Evolutionary conservation across 1,140 invertebrate species (phyloP).

Genomic region (Lordiphosa collinella): DNA sequence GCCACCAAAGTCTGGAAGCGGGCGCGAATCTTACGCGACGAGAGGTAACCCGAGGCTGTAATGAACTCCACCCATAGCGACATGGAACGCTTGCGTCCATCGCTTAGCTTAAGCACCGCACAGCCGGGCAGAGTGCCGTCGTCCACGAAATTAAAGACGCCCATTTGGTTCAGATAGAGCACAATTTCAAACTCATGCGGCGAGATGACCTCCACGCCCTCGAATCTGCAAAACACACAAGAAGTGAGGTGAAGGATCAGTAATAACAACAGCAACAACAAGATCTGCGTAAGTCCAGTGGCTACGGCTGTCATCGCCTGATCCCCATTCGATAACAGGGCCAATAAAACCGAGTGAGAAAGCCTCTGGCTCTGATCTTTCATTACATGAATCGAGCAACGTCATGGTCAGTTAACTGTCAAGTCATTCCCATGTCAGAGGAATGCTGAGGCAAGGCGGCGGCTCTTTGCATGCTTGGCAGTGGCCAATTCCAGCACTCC

Average conservation of each 20-base stretch:
- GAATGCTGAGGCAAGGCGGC: background rate
- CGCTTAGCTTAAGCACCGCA: constrained; percentile 96
- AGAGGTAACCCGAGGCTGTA: constrained; percentile 96
- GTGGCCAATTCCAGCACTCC: too few species aligned
- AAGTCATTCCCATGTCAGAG: constrained; percentile 45
- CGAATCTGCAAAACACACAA: constrained; percentile 82
- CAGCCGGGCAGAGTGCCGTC: constrained; percentile 97
- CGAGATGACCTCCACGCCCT: constrained; percentile 93
- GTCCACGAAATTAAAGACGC: constrained; percentile 98
- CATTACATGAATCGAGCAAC: constrained; percentile 39
- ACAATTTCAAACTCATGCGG: constrained; percentile 96
- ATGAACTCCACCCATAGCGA: constrained; percentile 99
- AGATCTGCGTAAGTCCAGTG: constrained; percentile 42
- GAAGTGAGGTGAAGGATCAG: background rate
- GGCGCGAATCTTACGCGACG: constrained; percentile 95
- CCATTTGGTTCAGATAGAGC: constrained; percentile 98
- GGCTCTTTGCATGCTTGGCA: too few species aligned
- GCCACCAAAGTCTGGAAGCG: constrained; percentile 96
- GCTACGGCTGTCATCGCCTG: constrained; percentile 37
- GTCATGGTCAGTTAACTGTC: constrained; percentile 44
- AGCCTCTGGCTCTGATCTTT: background rate
- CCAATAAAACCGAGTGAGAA: background rate
- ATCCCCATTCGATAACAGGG: constrained; percentile 9
- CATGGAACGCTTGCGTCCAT: constrained; percentile 97
- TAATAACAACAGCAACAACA: background rate